Percentiles rank a stretch among this genome's conserved stretches.
phyloP scores from a whole-genome alignment of 2,888 invertebrate genomes.

The Dryadula phaetusa region DNA sequence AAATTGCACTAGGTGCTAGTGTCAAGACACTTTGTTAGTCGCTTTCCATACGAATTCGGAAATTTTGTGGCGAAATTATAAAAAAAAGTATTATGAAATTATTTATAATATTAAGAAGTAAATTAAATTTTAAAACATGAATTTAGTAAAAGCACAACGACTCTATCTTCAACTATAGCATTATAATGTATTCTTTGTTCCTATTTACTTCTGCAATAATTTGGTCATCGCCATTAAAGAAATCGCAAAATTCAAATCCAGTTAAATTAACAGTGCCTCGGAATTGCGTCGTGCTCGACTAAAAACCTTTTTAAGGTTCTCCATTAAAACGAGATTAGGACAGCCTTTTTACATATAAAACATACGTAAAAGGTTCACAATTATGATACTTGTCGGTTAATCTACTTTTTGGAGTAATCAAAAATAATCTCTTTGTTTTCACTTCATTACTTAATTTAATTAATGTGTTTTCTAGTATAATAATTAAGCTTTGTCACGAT shows the following conservation, averaged over 20 bases:
- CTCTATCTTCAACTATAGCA: neutral
- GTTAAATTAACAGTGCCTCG: slow-evolving; percentile 19
- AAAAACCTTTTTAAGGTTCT: slow-evolving; percentile 29
- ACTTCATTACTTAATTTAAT: neutral
- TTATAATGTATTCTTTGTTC: neutral
- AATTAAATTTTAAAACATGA: neutral
- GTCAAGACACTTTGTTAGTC: no score
- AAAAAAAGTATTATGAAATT: no score
- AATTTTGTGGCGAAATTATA: no score
- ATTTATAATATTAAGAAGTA: no score
- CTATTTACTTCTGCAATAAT: neutral
- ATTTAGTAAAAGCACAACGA: neutral
- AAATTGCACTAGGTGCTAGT: no score
- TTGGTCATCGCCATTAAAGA: slow-evolving; percentile 20
- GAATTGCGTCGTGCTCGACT: slow-evolving; percentile 16
- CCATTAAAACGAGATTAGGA: slow-evolving; percentile 34
- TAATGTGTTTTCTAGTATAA: neutral
- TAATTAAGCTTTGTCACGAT: neutral
- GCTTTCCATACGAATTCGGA: no score
- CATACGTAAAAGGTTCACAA: slow-evolving; percentile 29
- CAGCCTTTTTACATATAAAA: slow-evolving; percentile 34
- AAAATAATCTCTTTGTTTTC: slow-evolving; percentile 4
- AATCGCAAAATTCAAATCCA: slow-evolving; percentile 26
- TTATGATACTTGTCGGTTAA: slow-evolving; percentile 32
- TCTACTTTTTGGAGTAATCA: slow-evolving; percentile 19